Evolutionary conservation across 1,140 invertebrate genomes (phyloP), one percentile per base, ranked within the genome.

Genomic region (Calliphora vicina): DNA sequence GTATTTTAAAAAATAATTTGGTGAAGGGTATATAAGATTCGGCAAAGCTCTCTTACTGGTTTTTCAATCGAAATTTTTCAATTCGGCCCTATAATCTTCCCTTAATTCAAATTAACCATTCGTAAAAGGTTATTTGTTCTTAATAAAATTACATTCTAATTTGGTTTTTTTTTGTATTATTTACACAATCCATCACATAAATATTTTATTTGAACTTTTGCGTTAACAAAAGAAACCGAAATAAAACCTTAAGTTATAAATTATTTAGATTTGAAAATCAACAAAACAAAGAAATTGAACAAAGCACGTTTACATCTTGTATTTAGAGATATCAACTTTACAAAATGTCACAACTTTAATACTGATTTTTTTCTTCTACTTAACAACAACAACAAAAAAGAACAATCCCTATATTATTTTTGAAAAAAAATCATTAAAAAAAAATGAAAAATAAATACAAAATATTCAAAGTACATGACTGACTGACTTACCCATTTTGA

Each of bases 401-500:
- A 67, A 67, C 61, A 67, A 67, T 25, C 61, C 61, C 20, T 67
- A 67, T 67, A 25, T 67, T 25, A 23, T n/a, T n/a, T n/a, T n/a
- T 6, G 0, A 50, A 13, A 50, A 50, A 50, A 50, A 50, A 50
- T 50, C 45, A 57, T 57, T 57, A 25, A 67, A 23, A 25, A 6
- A 6, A 67, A 67, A 10, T 61, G 12, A n/a, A n/a, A n/a, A n/a
- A n/a, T n/a, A 67, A 67, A 67, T n/a, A 67, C 23, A 67, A 67
- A 67, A 67, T 0, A 10, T 67, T 25, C n/a, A 67, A 67, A 20
- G 61, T 23, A 67, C n/a, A 67, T 67, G 61, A 67, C 61, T 67
- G 61, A 67, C 61, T 67, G 61, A 67, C 61, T 67, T 67, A 67
- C 61, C 61, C 61, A 67, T 67, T 67, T 67, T 67, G 20, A 67